phyloP scores from a whole-genome alignment of 2,113 vertebrate species.

The Carassius carassius region DNA sequence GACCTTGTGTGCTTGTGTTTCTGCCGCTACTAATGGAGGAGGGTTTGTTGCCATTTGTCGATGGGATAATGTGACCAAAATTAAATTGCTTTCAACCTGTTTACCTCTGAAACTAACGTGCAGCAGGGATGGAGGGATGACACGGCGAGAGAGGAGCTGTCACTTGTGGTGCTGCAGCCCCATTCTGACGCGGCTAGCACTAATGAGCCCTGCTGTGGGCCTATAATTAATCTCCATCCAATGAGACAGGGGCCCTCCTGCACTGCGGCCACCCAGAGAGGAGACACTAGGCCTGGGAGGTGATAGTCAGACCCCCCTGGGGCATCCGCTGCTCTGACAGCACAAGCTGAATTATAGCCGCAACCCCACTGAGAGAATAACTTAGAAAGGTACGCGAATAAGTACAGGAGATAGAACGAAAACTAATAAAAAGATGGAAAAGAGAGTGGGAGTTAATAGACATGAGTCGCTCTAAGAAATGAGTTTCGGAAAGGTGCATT shows the following conservation, averaged over 20 bases:
- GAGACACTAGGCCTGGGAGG: constrained; percentile 20
- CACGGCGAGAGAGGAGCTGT: constrained; percentile 11
- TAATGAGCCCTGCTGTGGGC: constrained; percentile 26
- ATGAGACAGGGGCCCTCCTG: not conserved
- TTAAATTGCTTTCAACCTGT: constrained; percentile 71
- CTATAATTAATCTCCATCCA: constrained; percentile 48
- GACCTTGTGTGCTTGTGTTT: constrained; percentile 50
- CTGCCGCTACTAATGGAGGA: not conserved
- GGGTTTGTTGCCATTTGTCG: constrained; percentile 40
- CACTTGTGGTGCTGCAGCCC: not conserved
- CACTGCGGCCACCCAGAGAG: constrained; percentile 13
- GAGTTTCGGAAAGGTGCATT: no score
- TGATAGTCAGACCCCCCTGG: not conserved
- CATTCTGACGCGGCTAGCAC: not conserved
- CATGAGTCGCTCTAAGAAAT: no score
- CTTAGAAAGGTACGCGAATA: constrained; percentile 39
- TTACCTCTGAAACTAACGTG: constrained; percentile 75
- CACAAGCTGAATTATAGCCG: constrained; percentile 44
- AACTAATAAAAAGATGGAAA: no score
- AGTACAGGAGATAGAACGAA: not conserved
- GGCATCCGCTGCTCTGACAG: not conserved
- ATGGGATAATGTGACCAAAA: constrained; percentile 70
- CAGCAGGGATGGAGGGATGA: constrained; percentile 52
- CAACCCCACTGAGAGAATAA: constrained; percentile 36
- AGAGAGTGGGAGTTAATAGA: no score